Percentiles rank a stretch among this genome's conserved stretches.
Conservation (phyloP, 2,888 invertebrate species). For the Drosophila sordidapex region DNA sequence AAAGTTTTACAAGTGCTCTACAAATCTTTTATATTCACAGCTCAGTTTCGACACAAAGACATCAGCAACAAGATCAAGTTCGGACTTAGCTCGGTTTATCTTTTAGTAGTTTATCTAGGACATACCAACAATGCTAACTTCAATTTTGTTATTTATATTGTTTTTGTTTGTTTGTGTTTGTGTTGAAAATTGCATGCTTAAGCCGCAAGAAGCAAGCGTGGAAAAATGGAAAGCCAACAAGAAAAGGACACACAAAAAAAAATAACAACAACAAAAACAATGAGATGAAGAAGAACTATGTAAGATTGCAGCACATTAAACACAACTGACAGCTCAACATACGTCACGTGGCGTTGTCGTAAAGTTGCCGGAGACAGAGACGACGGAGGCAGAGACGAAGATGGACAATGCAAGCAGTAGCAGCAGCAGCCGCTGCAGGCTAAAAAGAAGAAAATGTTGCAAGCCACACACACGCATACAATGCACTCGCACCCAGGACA, state of each 20-base stretch:
- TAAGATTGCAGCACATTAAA: slow-evolving; percentile 70
- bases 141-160: slow-evolving; percentile 25
- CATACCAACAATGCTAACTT: slow-evolving; percentile 34
- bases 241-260: slow-evolving; percentile 21
- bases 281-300: neutral
- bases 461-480: slow-evolving; percentile 18
- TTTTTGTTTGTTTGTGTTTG: neutral
- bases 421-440: slow-evolving; percentile 11
- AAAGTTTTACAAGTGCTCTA: slow-evolving; percentile 1
- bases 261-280: neutral
- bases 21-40: neutral
- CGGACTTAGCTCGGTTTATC: slow-evolving; percentile 34
- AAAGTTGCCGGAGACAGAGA: slow-evolving; percentile 61
- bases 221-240: slow-evolving; percentile 12
- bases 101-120: slow-evolving; percentile 32
- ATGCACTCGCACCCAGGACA: slow-evolving; percentile 23
- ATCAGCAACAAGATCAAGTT: slow-evolving; percentile 14
- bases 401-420: slow-evolving; percentile 32
- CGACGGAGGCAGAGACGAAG: slow-evolving; percentile 1
- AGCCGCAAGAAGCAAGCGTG: slow-evolving; percentile 11
- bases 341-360: slow-evolving; percentile 77
- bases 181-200: slow-evolving; percentile 11
- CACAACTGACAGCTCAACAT: slow-evolving; percentile 77
- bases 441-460: slow-evolving; percentile 35
- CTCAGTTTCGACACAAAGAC: slow-evolving; percentile 4